Conservation (phyloP, 2,888 invertebrate genomes). For the Antheraea yamamai region DNA sequence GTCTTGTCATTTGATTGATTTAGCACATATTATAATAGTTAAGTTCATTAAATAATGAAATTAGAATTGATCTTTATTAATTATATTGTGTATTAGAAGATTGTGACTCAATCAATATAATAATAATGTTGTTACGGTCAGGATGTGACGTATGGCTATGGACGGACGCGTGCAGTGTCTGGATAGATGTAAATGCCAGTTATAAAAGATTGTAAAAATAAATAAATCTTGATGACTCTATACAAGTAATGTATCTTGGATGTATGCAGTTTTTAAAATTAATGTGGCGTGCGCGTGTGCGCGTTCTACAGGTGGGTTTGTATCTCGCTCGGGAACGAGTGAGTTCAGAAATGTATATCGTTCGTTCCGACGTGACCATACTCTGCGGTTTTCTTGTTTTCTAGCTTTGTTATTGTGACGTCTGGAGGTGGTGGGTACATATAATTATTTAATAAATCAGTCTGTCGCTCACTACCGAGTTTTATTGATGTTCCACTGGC, state of each 20-base stretch:
- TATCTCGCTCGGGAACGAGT: background rate
- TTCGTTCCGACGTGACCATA: no score
- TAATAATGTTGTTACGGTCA: background rate
- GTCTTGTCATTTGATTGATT: background rate
- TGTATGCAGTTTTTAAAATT: background rate
- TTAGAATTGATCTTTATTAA: background rate
- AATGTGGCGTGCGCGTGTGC: background rate
- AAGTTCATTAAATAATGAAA: background rate
- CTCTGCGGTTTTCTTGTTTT: background rate
- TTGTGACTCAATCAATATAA: background rate
- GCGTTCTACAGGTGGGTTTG: background rate
- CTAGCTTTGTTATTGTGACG: no score
- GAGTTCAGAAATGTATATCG: no score
- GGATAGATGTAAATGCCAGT: background rate
- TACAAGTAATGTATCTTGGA: background rate
- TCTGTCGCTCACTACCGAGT: no score
- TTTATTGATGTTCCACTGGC: no score
- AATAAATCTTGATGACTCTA: background rate
- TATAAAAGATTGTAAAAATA: background rate
- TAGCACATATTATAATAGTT: background rate
- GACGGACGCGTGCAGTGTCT: background rate
- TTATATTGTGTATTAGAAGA: background rate
- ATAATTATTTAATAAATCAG: no score
- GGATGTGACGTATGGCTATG: background rate
- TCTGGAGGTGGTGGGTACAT: no score